Evolutionary conservation across 1,140 invertebrate species (phyloP).

Genomic region (Panonychus citri): DNA sequence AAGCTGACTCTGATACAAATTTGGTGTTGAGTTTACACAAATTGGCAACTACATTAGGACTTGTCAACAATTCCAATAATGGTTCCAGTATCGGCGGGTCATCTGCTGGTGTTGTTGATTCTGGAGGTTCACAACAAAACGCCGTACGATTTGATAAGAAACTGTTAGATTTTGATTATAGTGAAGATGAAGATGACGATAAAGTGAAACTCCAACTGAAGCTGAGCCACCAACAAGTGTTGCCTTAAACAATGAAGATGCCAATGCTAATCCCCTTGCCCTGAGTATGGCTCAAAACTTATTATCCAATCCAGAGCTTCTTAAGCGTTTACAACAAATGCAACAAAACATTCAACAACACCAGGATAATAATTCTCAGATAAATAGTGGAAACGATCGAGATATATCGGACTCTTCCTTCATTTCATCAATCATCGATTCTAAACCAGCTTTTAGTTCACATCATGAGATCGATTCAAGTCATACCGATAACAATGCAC

Average conservation of each 20-base stretch:
- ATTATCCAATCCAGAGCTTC: conserved; percentile 42
- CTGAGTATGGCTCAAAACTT: conserved; percentile 27
- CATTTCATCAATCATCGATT: neutral
- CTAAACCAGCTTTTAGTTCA: neutral
- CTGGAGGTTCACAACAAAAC: neutral
- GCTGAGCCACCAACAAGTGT: conserved; percentile 3
- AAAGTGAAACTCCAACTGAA: conserved; percentile 15
- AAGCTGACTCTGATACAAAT: conserved; percentile 18
- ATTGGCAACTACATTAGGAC: conserved; percentile 16
- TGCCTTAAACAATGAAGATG: conserved; percentile 12
- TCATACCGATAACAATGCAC: neutral
- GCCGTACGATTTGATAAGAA: conserved; percentile 26
- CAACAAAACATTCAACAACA: conserved; percentile 1
- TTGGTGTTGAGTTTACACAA: conserved; percentile 23
- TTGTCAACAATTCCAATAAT: neutral
- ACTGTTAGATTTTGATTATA: conserved; percentile 58
- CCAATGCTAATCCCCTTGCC: conserved; percentile 16
- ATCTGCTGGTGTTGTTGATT: neutral
- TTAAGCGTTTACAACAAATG: conserved; percentile 35
- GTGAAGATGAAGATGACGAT: conserved; percentile 44
- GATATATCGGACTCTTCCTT: neutral
- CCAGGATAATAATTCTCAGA: neutral
- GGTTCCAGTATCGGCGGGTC: neutral
- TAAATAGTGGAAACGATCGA: neutral
- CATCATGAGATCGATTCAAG: neutral